Evolutionary conservation across 2,888 invertebrate genomes (phyloP), one percentile per base, ranked within the genome.

Genomic region (Sialis fuliginosa): DNA sequence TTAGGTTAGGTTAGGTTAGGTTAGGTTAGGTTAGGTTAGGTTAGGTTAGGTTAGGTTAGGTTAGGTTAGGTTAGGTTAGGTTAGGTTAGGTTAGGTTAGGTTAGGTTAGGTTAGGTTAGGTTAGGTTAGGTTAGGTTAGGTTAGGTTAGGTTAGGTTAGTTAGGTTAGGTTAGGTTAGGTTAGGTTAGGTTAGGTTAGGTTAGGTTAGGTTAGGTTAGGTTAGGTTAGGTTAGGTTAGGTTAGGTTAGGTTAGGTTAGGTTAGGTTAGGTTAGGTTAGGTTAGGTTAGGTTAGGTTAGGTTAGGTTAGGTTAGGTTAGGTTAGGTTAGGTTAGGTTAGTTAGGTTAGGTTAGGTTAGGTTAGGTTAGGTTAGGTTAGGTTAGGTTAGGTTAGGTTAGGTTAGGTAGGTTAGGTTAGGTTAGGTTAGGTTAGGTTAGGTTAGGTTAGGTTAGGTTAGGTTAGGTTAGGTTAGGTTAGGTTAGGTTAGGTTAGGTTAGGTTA

Each of bases 301-400:
- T 54, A 51, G 52, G 54, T 51, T 54, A 51, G 51, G 54, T 51
- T 51, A 48, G 53, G 52, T 53, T 51, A 50, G 53, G 47, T 48
- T 48, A 46, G 49, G 49, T 52, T 52, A 51, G 53, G 22, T 22
- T 22, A 22, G 22, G 22, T 22, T 22, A 22, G 51, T 49, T 54
- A 51, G 48, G 53, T 51, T 55, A 53, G 50, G 54, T 50, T 54
- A 51, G 50, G 55, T 52, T 54, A 53, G 52, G 53, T 22, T n/a
- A n/a, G n/a, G n/a, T n/a, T n/a, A n/a, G n/a, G n/a, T 51, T 50
- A 52, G 48, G 55, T 46, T 50, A 41, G 45, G 48, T 46, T 49
- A 44, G 53, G 53, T 53, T 54, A 52, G 54, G 54, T 54, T 51
- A 52, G 55, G 51, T 52, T 48, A 48, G 54, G 52, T 51, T 49